These are phyloP conservation scores for Torymus tubicola DNA, from an alignment of 2,888 invertebrate species.

Conservation along the genomic window DNA sequence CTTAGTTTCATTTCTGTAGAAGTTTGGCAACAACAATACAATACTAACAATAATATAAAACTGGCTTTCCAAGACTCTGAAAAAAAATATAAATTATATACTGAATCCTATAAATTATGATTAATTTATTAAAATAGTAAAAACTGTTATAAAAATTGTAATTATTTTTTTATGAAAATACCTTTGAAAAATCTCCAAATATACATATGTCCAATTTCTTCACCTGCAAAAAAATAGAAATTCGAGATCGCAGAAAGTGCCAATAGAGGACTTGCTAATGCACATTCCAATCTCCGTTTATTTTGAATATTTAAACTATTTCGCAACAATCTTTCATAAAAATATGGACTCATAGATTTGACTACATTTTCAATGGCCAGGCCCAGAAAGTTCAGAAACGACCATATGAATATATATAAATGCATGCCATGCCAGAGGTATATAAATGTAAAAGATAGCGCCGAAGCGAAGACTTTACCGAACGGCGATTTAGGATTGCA, in stretches of 20 bases:
- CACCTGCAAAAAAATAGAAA: conserved; percentile 91
- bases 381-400: conserved; percentile 90
- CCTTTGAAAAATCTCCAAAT: conserved; percentile 80
- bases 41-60: conserved; percentile 73
- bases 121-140: conserved; percentile 1
- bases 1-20: conserved; percentile 77
- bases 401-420: conserved; percentile 89
- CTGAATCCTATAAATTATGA: no score
- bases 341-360: conserved; percentile 77
- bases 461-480: conserved; percentile 84
- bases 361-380: conserved; percentile 84
- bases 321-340: conserved; percentile 77
- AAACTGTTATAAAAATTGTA: neutral
- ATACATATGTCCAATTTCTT: conserved; percentile 85
- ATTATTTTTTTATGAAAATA: conserved; percentile 65
- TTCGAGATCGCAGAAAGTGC: conserved; percentile 90
- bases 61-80: conserved; percentile 71
- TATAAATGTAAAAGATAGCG: conserved; percentile 88
- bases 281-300: conserved; percentile 82
- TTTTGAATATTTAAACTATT: conserved; percentile 71
- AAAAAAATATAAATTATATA: conserved; percentile 60
- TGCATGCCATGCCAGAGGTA: conserved; percentile 94
- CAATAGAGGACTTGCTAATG: conserved; percentile 85
- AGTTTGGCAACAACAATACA: conserved; percentile 80
- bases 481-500: conserved; percentile 72